phyloP scores from a whole-genome alignment of 2,113 vertebrate species.

The Hyla sarda region DNA sequence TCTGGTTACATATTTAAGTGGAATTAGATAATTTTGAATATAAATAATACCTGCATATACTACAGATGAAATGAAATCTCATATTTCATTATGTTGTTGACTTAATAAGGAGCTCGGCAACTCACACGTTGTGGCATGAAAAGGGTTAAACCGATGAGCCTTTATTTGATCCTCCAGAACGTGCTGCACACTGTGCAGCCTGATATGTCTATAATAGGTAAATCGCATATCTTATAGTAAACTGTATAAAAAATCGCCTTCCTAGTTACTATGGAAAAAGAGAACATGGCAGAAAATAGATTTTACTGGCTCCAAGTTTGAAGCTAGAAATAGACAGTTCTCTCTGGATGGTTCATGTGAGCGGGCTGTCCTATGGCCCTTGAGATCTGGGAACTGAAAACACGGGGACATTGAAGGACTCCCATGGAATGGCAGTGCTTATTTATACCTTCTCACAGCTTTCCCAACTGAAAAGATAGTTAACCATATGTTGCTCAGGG shows the following conservation, averaged over 20 bases:
- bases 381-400: slow-evolving; percentile 42
- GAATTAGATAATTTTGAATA: background rate
- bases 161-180: background rate
- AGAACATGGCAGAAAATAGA: slow-evolving; percentile 3
- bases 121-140: background rate
- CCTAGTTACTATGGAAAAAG: background rate
- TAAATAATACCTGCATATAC: background rate
- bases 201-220: slow-evolving; percentile 18
- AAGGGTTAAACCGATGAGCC: background rate
- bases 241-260: background rate
- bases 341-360: slow-evolving; percentile 53
- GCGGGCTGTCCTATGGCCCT: slow-evolving; percentile 44
- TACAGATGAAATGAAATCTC: background rate
- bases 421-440: slow-evolving; percentile 1
- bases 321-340: slow-evolving; percentile 47
- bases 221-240: slow-evolving; percentile 5
- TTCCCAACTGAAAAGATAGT: slow-evolving; percentile 22
- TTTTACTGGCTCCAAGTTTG: slow-evolving; percentile 30
- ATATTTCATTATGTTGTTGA: background rate
- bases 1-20: background rate
- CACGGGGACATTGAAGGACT: slow-evolving; percentile 12
- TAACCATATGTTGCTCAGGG: background rate
- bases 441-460: slow-evolving; percentile 39
- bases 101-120: background rate
- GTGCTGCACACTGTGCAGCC: background rate